Percentiles rank a stretch among this genome's conserved stretches.
phyloP scores from a whole-genome alignment of 1,140 invertebrate species.

The Subanguina moxae region DNA sequence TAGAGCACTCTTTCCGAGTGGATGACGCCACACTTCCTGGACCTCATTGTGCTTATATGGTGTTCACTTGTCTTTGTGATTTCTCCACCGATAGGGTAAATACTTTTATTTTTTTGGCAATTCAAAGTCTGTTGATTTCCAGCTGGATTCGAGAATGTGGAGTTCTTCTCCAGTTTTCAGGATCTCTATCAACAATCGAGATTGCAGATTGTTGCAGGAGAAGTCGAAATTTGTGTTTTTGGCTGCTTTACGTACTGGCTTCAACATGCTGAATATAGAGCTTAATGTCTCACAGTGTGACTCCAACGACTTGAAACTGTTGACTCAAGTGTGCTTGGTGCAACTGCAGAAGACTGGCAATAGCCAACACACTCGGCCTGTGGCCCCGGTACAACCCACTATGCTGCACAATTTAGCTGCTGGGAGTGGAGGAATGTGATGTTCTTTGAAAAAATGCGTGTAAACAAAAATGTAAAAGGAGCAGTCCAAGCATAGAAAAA shows the following conservation, averaged over 20 bases:
- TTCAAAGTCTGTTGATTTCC: not conserved
- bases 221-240: slow-evolving; percentile 1
- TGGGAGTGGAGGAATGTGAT: no score
- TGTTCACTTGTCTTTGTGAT: slow-evolving; percentile 13
- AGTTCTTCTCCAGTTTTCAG: not conserved
- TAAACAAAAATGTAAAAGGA: no score
- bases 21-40: slow-evolving; percentile 3
- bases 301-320: not conserved
- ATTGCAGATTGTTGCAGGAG: not conserved
- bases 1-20: slow-evolving; percentile 6
- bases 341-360: not conserved
- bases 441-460: no score
- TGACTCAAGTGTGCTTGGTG: slow-evolving; percentile 4
- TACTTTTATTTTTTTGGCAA: not conserved
- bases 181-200: slow-evolving; percentile 4
- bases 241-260: not conserved
- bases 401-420: no score
- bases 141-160: slow-evolving; percentile 1
- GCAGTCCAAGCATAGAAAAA: no score
- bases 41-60: not conserved
- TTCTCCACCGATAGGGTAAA: slow-evolving; percentile 3
- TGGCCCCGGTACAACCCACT: slow-evolving; percentile 1
- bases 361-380: not conserved
- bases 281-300: not conserved
- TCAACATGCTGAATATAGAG: slow-evolving; percentile 4